Base-by-base conservation (phyloP, 2,888 invertebrate species). In the Parnassius mnemosyne region DNA sequence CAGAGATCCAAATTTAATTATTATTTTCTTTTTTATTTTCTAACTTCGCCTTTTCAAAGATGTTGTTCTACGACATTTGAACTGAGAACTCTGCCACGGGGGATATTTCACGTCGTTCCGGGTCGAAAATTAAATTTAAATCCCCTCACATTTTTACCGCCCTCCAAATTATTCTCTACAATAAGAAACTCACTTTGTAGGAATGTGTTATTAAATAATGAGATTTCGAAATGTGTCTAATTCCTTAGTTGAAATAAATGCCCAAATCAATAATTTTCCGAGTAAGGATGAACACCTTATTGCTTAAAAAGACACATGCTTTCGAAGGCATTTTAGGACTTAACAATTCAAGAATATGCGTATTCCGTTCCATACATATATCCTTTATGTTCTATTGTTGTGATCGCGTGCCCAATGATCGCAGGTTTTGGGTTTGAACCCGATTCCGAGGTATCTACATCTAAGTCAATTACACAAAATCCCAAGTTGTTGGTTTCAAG, bases 61-160 rank as follows among this genome's bases (percentile, higher is more conserved):
- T 75, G 75, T 80, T 79, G 73, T 79, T 77, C 71, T 70, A 75
- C 71, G 73, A 75, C 76, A 76, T 78, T 84, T 80, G 82, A 87
- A 87, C 81, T 85, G 83, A 72, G 77, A 80, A 75, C 75, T 60
- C 64, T 64, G 83, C 85, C 85, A 76, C 83, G 76, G 76, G 88
- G 88, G 81, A 88, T 85, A 79, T 84, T 88, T 84, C 84, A 84
- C 85, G 87, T 85, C 83, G 84, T 87, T 88, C 73, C 81, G 77
- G 84, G 84, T 85, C 81, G 83, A 83, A 90, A 90, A 90, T 91
- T 90, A 89, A 91, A 90, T 91, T 91, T 87, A 85, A 88, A 85
- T 86, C 87, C 91, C 89, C 89, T 82, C 80, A 78, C 80, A 78
- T 86, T 90, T 88, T 87, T 87, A 73, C 85, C 83, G 81, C 88